A percentile compares a stretch with the other conserved stretches of the same genome.
These are phyloP conservation scores for Tretioscincus oriximinensis DNA, from an alignment of 2,113 vertebrate species.

Conservation along the genomic window DNA sequence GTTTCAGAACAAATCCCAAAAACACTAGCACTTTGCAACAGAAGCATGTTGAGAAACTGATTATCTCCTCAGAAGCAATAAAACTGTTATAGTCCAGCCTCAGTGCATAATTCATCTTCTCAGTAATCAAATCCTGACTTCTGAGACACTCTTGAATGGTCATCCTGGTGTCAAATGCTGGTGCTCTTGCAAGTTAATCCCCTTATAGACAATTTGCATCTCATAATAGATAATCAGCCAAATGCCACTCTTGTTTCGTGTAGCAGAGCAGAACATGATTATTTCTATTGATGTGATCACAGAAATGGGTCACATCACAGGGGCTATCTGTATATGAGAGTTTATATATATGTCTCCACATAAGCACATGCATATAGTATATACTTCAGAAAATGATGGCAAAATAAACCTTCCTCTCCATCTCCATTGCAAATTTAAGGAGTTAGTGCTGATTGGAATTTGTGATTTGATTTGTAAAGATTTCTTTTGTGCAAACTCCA, in stretches of 20 bases:
- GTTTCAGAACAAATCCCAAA: not conserved
- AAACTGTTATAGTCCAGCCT: not conserved
- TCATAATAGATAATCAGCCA: slow-evolving; percentile 19
- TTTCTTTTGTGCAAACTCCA: too few species aligned
- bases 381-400: too few species aligned
- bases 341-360: too few species aligned
- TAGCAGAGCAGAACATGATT: not conserved
- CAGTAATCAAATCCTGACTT: slow-evolving; percentile 14
- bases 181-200: not conserved
- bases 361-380: not conserved
- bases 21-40: not conserved
- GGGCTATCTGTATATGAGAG: not conserved
- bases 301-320: not conserved
- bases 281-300: not conserved
- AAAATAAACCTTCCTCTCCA: too few species aligned
- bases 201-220: not conserved
- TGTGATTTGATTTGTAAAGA: too few species aligned
- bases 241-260: slow-evolving; percentile 11
- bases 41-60: slow-evolving; percentile 16
- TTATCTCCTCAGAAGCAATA: slow-evolving; percentile 12
- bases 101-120: slow-evolving; percentile 7
- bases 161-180: not conserved
- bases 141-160: slow-evolving; percentile 7
- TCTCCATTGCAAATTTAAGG: too few species aligned
- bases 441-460: too few species aligned